Percentiles rank a stretch among this genome's conserved stretches.
These are phyloP conservation scores for Epinotia ramella DNA, from an alignment of 2,888 invertebrate genomes.

Conservation along the genomic window DNA sequence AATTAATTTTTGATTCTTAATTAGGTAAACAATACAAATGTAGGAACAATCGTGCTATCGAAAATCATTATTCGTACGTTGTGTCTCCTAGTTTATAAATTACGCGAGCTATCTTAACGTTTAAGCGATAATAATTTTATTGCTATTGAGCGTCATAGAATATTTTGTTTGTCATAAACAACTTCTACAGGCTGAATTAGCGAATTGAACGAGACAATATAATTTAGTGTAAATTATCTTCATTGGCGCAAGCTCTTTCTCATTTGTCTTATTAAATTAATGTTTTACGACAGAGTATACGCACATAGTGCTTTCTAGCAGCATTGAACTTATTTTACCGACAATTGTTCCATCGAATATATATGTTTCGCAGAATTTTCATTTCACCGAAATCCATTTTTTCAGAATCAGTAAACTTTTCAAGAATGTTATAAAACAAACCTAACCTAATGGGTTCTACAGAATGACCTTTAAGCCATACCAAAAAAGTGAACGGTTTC, in stretches of 20 bases:
- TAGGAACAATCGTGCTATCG: not conserved
- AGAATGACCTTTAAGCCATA: no score
- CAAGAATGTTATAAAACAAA: no score
- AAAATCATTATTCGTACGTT: slow-evolving; percentile 15
- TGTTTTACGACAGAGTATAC: not conserved
- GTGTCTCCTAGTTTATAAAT: slow-evolving; percentile 33
- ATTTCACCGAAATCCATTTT: no score
- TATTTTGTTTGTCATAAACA: slow-evolving; percentile 28
- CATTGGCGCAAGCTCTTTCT: not conserved
- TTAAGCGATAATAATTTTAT: slow-evolving; percentile 40
- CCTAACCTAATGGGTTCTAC: no score
- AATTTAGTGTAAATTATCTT: not conserved
- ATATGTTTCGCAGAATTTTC: no score
- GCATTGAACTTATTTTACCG: not conserved
- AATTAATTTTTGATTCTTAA: not conserved
- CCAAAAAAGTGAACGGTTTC: no score
- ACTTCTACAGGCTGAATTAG: slow-evolving; percentile 2
- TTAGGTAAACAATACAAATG: not conserved
- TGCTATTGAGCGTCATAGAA: slow-evolving; percentile 15
- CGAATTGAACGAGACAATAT: not conserved
- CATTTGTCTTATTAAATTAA: not conserved
- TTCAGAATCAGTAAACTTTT: no score
- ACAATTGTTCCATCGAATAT: no score
- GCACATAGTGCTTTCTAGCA: not conserved
- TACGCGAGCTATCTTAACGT: slow-evolving; percentile 37